Percentiles rank a stretch among this genome's conserved stretches.
Conservation (phyloP, 1,140 invertebrate species). For the Wasmannia auropunctata region DNA sequence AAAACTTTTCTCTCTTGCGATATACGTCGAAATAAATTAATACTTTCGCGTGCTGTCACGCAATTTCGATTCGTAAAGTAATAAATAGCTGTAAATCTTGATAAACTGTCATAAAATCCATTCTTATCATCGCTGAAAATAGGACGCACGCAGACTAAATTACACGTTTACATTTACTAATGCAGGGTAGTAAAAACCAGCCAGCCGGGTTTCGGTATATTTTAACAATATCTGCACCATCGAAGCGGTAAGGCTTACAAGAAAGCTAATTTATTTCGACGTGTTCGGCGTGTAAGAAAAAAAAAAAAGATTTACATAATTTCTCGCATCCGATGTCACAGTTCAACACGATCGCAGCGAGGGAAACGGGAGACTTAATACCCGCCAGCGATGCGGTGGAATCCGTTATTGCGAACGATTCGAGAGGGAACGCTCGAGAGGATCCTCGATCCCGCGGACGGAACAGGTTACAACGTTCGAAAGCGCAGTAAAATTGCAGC, state of each 20-base stretch:
- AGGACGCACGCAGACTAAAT: not conserved
- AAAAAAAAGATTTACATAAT: not conserved
- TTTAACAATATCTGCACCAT: not conserved
- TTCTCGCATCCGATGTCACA: not conserved
- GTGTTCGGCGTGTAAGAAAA: not conserved
- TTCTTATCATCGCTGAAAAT: conserved; percentile 11
- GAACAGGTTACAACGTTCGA: conserved; percentile 15
- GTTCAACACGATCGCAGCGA: not conserved
- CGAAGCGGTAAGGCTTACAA: not conserved
- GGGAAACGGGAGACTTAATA: conserved; percentile 1
- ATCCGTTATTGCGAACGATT: conserved; percentile 24
- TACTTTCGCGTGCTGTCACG: not conserved
- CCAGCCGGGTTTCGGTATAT: not conserved
- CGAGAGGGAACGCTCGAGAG: not conserved
- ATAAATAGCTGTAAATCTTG: conserved; percentile 8
- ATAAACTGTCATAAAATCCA: not conserved
- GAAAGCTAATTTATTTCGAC: not conserved
- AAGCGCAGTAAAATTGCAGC: conserved; percentile 36
- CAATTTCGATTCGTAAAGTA: conserved; percentile 2
- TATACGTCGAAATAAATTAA: not conserved
- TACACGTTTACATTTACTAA: conserved; percentile 7
- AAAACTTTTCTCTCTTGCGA: not conserved
- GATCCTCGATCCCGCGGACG: conserved; percentile 14
- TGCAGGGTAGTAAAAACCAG: not conserved
- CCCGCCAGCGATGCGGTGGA: not conserved